Conservation (phyloP, 2,797 vertebrate genomes). For the Centroberyx gerrardi region DNA sequence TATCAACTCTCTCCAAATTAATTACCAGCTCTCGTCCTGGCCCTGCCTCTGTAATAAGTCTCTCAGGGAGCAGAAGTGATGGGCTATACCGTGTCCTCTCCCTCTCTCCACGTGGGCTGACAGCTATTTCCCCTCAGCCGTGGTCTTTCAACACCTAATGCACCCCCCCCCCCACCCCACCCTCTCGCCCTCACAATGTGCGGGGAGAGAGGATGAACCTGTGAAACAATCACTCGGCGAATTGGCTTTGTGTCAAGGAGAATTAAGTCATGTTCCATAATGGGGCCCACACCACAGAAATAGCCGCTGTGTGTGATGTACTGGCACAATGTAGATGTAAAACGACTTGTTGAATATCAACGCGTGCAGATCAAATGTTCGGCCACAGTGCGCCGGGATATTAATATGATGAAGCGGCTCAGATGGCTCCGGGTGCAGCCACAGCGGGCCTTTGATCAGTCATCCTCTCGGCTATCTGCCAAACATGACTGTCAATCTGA, state of each 20-base stretch:
- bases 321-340: conserved; percentile 49
- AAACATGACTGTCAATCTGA: conserved; percentile 32
- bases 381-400: conserved; percentile 36
- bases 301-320: conserved; percentile 24
- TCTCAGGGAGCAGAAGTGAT: conserved; percentile 83
- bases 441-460: conserved; percentile 41
- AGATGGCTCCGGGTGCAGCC: not conserved
- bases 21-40: conserved; percentile 77
- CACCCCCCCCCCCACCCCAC: conserved; percentile 9
- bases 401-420: conserved; percentile 47
- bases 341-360: conserved; percentile 66
- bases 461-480: conserved; percentile 35
- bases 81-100: conserved; percentile 58
- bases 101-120: conserved; percentile 53
- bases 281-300: conserved; percentile 40
- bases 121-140: conserved; percentile 60
- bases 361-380: conserved; percentile 35
- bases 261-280: conserved; percentile 74
- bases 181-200: conserved; percentile 20
- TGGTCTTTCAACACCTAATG: conserved; percentile 58
- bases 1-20: conserved; percentile 85
- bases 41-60: conserved; percentile 86
- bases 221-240: conserved; percentile 74
- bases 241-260: conserved; percentile 78
- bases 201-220: conserved; percentile 62